Base-by-base conservation (phyloP, 2,888 invertebrate species). In the Sussaba pulchella region DNA sequence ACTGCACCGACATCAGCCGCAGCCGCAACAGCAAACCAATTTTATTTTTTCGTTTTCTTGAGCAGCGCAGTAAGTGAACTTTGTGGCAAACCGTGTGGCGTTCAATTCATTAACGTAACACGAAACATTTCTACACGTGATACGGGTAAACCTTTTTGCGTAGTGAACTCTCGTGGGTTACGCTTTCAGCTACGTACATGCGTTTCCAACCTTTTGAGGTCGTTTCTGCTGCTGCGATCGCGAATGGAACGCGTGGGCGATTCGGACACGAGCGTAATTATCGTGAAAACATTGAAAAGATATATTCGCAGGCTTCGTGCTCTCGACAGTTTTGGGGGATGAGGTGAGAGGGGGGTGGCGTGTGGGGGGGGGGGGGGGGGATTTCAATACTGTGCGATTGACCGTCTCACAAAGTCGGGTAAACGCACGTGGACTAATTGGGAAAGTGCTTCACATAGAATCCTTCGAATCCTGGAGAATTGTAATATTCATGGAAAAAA, bases 71-170 rank as follows among this genome's bases (percentile, higher is more conserved):
- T 64, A 81, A 75, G 77, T 83, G 63, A 83, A 83, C 82, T 82
- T 82, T 80, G 66, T 59, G 66, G 63, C 47, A 67, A 63, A 72
- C 50, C 64, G 54, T 61, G 17, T 61, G 17, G 70, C 80, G 82
- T 82, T 83, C 85, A 82, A 85, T 84, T 85, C 82, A 84, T 85
- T 85, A 85, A 85, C 81, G 82, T 78, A 83, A 84, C 85, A 84
- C 75, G 82, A 74, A 67, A 72, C 81, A 82, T 85, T 85, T 76
- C 83, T 73, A 73, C 67, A 63, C 64, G 54, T 64, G 59, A 70
- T 43, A 52, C 57, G 31, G 17, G 31, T 31, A 31, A 6, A 5
- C 63, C n/a, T n/a, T n/a, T n/a, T n/a, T n/a, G n/a, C n/a, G n/a
- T n/a, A n/a, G n/a, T n/a, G n/a, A n/a, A n/a, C n/a, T n/a, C 78